phyloP scores from a whole-genome alignment of 2,888 invertebrate genomes.

The Romanomermis culicivorax region DNA sequence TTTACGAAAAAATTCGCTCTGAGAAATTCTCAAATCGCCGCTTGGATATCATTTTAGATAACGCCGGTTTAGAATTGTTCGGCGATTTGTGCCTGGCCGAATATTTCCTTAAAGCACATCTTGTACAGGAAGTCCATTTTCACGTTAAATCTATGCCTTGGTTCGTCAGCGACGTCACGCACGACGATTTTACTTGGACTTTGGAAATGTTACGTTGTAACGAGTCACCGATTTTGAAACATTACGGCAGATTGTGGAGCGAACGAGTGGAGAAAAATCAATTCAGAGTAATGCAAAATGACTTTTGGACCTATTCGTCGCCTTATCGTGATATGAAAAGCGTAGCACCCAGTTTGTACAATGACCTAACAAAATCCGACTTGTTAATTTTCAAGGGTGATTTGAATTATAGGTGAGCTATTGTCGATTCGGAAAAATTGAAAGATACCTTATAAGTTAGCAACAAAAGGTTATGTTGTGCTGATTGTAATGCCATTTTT shows the following conservation, averaged over 20 bases:
- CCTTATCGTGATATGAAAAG: slow-evolving; percentile 54
- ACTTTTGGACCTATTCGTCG: slow-evolving; percentile 68
- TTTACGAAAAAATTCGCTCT: neutral
- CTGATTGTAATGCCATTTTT: too few species aligned
- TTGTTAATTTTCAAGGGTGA: slow-evolving; percentile 52
- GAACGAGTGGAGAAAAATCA: slow-evolving; percentile 13
- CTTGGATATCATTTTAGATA: slow-evolving; percentile 52
- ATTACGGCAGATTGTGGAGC: slow-evolving; percentile 37
- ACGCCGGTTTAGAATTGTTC: slow-evolving; percentile 75
- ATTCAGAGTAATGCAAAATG: slow-evolving; percentile 10
- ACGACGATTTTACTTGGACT: slow-evolving; percentile 50
- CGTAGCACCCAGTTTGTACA: slow-evolving; percentile 46
- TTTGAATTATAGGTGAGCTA: too few species aligned
- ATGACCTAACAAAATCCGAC: slow-evolving; percentile 37
- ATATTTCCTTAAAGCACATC: slow-evolving; percentile 43
- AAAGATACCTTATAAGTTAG: too few species aligned
- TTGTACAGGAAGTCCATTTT: slow-evolving; percentile 49
- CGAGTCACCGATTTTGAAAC: neutral
- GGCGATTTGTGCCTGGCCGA: slow-evolving; percentile 69
- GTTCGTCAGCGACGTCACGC: slow-evolving; percentile 77
- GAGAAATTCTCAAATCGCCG: neutral
- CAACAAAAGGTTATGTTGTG: too few species aligned
- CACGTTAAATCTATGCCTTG: slow-evolving; percentile 74
- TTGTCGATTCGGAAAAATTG: too few species aligned
- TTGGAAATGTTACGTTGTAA: slow-evolving; percentile 31